A percentile compares a stretch with the other conserved stretches of the same genome.
phyloP scores from a whole-genome alignment of 2,888 invertebrate species.

The Chrysomela aeneicollis region DNA sequence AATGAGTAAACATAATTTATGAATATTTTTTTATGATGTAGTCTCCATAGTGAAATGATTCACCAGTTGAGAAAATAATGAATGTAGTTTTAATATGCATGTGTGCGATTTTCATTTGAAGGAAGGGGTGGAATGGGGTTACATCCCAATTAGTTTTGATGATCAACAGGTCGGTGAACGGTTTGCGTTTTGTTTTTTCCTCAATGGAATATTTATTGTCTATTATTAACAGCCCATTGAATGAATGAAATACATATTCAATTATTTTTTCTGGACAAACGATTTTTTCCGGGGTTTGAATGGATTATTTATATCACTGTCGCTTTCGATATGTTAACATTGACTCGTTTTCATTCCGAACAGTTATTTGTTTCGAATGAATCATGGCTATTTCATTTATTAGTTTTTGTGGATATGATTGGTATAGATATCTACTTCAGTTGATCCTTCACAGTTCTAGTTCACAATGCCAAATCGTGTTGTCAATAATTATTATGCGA shows the following conservation, averaged over 20 bases:
- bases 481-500: too few species aligned
- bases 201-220: constrained; percentile 39
- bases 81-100: constrained; percentile 42
- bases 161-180: constrained; percentile 49
- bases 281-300: background rate
- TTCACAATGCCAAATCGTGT: too few species aligned
- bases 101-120: constrained; percentile 40
- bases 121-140: constrained; percentile 45
- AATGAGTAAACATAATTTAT: too few species aligned
- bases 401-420: too few species aligned
- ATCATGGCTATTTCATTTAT: too few species aligned
- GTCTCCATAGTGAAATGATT: too few species aligned
- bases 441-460: too few species aligned
- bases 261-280: background rate
- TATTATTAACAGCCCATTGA: constrained; percentile 47
- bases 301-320: background rate
- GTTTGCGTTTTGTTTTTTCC: constrained; percentile 41
- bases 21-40: too few species aligned
- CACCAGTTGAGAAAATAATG: constrained; percentile 33
- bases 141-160: constrained; percentile 48
- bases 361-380: too few species aligned
- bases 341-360: too few species aligned
- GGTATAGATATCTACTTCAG: too few species aligned
- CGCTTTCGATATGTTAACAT: background rate
- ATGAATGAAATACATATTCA: constrained; percentile 28